phyloP scores from a whole-genome alignment of 2,113 vertebrate species.

The Anarhynchus alexandrinus region DNA sequence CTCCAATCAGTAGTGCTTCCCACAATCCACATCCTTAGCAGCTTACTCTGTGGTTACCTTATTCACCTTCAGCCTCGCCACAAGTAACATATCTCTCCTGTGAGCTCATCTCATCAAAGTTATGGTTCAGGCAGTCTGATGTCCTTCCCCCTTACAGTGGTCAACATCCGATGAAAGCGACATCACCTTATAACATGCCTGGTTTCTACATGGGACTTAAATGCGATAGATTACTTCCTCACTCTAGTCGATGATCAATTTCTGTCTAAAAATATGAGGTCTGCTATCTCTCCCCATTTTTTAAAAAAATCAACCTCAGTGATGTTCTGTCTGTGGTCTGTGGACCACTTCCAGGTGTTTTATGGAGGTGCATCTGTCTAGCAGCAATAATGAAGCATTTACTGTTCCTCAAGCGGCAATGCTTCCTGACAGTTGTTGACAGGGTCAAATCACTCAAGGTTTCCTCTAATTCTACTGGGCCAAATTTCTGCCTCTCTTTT shows the following conservation, averaged over 20 bases:
- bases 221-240: not conserved
- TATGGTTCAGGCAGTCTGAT: not conserved
- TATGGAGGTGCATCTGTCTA: slow-evolving; percentile 38
- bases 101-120: not conserved
- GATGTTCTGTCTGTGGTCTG: slow-evolving; percentile 30
- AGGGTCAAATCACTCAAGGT: slow-evolving; percentile 21
- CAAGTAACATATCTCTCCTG: not conserved
- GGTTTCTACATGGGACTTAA: not conserved
- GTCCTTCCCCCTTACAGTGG: not conserved
- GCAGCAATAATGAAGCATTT: slow-evolving; percentile 44
- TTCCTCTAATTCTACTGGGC: not conserved
- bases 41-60: slow-evolving; percentile 13
- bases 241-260: not conserved
- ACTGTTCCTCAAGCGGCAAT: not conserved
- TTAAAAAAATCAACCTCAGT: not conserved
- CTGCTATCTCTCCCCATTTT: not conserved
- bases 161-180: not conserved
- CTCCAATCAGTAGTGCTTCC: not conserved
- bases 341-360: slow-evolving; percentile 52
- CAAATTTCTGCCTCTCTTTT: slow-evolving; percentile 8
- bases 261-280: not conserved
- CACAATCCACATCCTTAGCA: slow-evolving; percentile 30
- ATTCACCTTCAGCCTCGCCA: not conserved
- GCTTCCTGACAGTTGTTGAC: slow-evolving; percentile 33
- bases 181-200: not conserved